These are phyloP conservation scores for Gisinianus flammeolus DNA, from an alignment of 2,888 invertebrate genomes.

Conservation along the genomic window DNA sequence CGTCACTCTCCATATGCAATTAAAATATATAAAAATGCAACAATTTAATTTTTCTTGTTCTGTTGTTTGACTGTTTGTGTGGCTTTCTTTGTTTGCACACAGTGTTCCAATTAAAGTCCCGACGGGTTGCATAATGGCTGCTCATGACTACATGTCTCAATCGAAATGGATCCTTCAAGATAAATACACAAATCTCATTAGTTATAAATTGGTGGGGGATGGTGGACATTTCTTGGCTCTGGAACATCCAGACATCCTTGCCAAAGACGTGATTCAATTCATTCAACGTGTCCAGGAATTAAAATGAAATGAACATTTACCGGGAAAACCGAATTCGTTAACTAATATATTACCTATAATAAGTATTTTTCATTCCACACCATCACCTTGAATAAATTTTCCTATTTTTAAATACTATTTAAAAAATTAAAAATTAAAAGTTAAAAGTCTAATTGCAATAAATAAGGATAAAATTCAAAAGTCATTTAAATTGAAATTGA, in stretches of 20 bases:
- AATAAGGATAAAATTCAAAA: too few species aligned
- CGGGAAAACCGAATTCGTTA: too few species aligned
- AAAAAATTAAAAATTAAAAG: too few species aligned
- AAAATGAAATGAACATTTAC: too few species aligned
- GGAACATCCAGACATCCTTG: constrained; percentile 75
- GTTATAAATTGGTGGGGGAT: constrained; percentile 69
- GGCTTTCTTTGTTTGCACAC: constrained; percentile 33
- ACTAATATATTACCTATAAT: too few species aligned
- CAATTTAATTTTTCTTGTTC: neutral
- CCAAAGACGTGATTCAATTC: constrained; percentile 71
- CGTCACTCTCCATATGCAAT: neutral
- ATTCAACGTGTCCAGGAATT: too few species aligned
- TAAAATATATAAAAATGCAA: neutral
- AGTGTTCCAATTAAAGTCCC: constrained; percentile 75
- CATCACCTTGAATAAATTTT: too few species aligned
- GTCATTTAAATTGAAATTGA: too few species aligned
- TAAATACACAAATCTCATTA: constrained; percentile 72
- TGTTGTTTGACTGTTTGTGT: neutral
- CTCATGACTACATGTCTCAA: constrained; percentile 63
- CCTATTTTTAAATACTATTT: too few species aligned
- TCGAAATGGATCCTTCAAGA: constrained; percentile 69
- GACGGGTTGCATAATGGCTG: constrained; percentile 75
- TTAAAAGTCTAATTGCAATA: too few species aligned
- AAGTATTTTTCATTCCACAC: too few species aligned
- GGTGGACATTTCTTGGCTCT: constrained; percentile 89